Evolutionary conservation across 2,113 vertebrate species (phyloP).

Genomic region (Bufo gargarizans): DNA sequence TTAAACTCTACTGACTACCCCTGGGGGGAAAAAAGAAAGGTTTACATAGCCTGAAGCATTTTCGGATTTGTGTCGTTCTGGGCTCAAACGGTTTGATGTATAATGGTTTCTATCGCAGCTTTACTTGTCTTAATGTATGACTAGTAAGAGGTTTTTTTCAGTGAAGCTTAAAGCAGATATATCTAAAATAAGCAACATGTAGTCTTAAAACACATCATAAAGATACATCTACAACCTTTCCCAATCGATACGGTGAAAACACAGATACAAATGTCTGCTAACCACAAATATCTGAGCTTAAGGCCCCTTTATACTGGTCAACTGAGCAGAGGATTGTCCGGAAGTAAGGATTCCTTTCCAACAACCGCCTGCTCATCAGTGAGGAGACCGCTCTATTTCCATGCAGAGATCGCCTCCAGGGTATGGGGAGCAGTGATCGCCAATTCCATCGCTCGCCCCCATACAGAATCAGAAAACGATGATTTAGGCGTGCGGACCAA

Average conservation of each 20-base stretch:
- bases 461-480: too few species aligned
- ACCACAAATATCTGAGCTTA: too few species aligned
- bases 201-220: neutral
- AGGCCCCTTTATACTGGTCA: too few species aligned
- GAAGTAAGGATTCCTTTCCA: too few species aligned
- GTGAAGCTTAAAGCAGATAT: neutral
- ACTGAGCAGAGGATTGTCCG: too few species aligned
- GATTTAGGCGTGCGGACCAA: too few species aligned
- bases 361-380: too few species aligned
- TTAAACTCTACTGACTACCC: conserved; percentile 47
- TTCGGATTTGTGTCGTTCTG: conserved; percentile 4
- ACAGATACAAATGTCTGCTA: neutral
- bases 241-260: neutral
- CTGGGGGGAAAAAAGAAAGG: conserved; percentile 26
- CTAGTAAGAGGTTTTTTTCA: neutral
- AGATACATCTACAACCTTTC: neutral
- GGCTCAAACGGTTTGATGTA: conserved; percentile 32
- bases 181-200: neutral
- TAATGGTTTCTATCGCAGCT: conserved; percentile 10
- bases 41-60: conserved; percentile 39
- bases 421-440: too few species aligned
- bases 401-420: too few species aligned
- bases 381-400: too few species aligned
- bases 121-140: neutral
- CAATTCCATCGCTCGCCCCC: too few species aligned